phyloP scores from a whole-genome alignment of 1,140 invertebrate genomes.

The Brachionus rubens region DNA sequence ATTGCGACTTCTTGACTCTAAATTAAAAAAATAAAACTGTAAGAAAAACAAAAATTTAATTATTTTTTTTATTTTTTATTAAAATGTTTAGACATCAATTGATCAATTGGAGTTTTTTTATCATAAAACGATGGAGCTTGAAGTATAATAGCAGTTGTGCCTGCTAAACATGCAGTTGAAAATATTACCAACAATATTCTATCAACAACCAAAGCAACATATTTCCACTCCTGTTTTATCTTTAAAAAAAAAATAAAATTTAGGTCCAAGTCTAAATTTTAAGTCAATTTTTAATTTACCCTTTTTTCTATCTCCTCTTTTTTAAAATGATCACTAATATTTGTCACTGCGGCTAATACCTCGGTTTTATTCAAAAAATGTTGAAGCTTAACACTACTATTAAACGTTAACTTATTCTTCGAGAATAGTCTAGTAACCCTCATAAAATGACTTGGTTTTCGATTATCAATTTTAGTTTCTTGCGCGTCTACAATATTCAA shows the following conservation, averaged over 20 bases:
- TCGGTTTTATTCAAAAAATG: not conserved
- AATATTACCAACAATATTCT: constrained; percentile 61
- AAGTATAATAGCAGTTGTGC: constrained; percentile 50
- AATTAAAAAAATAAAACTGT: too few species aligned
- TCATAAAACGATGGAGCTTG: constrained; percentile 43
- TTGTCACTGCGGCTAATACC: not conserved
- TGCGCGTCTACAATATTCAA: too few species aligned
- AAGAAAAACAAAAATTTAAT: too few species aligned
- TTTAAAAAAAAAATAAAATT: constrained; percentile 48
- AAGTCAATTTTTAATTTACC: too few species aligned
- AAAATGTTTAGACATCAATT: constrained; percentile 17
- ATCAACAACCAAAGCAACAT: constrained; percentile 60
- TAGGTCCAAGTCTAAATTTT: not conserved
- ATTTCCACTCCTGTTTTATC: constrained; percentile 61
- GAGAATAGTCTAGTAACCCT: not conserved
- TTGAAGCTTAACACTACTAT: not conserved
- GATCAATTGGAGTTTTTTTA: constrained; percentile 13
- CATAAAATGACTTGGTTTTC: not conserved
- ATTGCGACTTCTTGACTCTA: too few species aligned
- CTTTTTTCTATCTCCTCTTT: not conserved
- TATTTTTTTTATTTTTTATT: not conserved
- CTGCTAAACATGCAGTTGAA: constrained; percentile 59
- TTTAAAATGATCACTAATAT: not conserved
- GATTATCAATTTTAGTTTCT: too few species aligned
- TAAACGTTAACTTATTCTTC: not conserved